Base-by-base conservation (phyloP, 1,140 invertebrate genomes). In the Amyelois transitella region DNA sequence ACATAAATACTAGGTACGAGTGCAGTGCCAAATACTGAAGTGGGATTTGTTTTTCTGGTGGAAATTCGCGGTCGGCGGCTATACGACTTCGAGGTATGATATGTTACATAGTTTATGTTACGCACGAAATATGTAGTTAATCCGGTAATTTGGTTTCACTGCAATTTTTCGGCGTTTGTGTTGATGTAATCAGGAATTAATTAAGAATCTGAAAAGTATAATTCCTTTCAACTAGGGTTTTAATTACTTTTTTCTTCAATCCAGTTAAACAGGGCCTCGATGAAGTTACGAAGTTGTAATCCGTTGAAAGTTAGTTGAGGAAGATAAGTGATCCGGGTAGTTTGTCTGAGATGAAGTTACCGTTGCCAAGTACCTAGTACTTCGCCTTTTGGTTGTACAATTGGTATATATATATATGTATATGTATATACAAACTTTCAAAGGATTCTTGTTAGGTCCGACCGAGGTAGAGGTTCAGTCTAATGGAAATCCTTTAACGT, bases 21-120 rank as follows among this genome's bases (percentile, higher is more conserved):
- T 48, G 45, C 20, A 21, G 45, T 48, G 45, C 8, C 20, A 48
- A 48, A 12, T 48, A 48, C 45, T 20, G 18, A 48, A 48, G 19
- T 21, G 19, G 45, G 45, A 48, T 48, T 22, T 45, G 18, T 18
- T 20, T 21, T n/a, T 20, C 44, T n/a, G 18, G 44, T 45, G 44
- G n/a, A 45, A 45, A 45, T 45, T 45, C 2, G 12, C 21, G 45
- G 7, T 48, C 20, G 45, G 18, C 20, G 45, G 45, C 45, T 48
- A n/a, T 6, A 14, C n/a, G 12, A 21, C 20, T 48, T 48, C 45
- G 19, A 48, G 45, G 45, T 48, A 38, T 14, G 32, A 38, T 38
- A 38, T 38, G 32, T 38, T 38, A 38, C 32, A 14, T 38, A 14
- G 12, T 6, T 32, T 32, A 14, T 38, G 32, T 38, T 38, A 38